Percentiles rank a stretch among this genome's conserved stretches.
These are phyloP conservation scores for Pogonophryne albipinna DNA, from an alignment of 2,797 vertebrate species.

Conservation along the genomic window DNA sequence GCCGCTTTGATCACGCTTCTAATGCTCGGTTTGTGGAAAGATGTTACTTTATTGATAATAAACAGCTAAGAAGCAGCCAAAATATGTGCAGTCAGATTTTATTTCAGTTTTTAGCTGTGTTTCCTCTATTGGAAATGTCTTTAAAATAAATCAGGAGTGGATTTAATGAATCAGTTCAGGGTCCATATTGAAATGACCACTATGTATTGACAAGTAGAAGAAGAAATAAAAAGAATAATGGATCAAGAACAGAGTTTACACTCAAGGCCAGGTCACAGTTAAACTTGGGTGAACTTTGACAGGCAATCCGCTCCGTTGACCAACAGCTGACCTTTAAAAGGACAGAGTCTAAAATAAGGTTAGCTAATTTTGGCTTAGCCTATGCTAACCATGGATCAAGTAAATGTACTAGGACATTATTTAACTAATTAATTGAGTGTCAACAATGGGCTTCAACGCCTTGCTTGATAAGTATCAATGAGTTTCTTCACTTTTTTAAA, in stretches of 20 bases:
- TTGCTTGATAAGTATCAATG: no score
- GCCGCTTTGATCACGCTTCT: not conserved
- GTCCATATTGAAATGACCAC: not conserved
- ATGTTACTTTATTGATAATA: not conserved
- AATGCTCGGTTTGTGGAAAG: not conserved
- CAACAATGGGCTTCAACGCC: no score
- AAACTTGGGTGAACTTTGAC: not conserved
- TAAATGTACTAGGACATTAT: no score
- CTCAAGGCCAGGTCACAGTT: not conserved
- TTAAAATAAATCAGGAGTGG: conserved; percentile 4
- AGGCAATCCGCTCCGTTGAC: no score
- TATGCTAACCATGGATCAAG: no score
- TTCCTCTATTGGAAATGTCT: no score
- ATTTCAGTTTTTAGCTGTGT: not conserved
- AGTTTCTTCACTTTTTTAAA: no score
- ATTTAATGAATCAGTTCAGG: not conserved
- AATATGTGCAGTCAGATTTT: not conserved
- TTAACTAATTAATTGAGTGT: no score
- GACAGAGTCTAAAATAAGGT: not conserved
- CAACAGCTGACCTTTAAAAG: not conserved
- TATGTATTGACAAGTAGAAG: not conserved
- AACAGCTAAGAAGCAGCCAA: not conserved
- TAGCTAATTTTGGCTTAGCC: not conserved
- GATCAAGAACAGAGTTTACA: not conserved
- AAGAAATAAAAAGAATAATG: not conserved